These are phyloP conservation scores for Formica exsecta DNA, from an alignment of 1,140 invertebrate species.

Conservation along the genomic window DNA sequence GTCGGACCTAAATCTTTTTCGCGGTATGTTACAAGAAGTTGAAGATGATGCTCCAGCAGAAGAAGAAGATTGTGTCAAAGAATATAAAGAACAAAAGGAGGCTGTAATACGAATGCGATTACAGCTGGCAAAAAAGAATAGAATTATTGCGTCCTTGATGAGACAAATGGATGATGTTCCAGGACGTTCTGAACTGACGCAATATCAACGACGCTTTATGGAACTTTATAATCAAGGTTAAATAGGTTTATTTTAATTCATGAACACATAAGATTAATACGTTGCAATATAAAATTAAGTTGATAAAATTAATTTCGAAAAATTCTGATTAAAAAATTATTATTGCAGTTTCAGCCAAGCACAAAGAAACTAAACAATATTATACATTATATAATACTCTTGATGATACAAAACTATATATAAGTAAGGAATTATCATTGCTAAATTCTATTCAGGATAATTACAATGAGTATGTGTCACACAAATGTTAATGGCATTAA, in stretches of 20 bases:
- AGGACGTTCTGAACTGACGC: constrained; percentile 95
- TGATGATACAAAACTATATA: constrained; percentile 96
- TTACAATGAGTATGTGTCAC: constrained; percentile 93
- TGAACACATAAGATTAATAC: background rate
- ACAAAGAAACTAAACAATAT: constrained; percentile 98
- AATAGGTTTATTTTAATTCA: constrained; percentile 9
- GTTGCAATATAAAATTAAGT: background rate
- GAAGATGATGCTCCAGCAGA: constrained; percentile 76
- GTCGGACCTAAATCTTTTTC: constrained; percentile 88
- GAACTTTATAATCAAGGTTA: constrained; percentile 98
- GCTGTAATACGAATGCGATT: constrained; percentile 88
- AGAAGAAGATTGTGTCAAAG: constrained; percentile 77
- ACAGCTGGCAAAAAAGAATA: constrained; percentile 93
- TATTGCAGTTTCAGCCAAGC: constrained; percentile 94
- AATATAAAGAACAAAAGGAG: constrained; percentile 88
- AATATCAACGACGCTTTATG: constrained; percentile 98
- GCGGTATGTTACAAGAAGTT: constrained; percentile 88
- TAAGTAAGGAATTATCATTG: constrained; percentile 96
- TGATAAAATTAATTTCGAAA: background rate
- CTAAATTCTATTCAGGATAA: constrained; percentile 98
- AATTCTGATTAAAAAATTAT: constrained; percentile 67
- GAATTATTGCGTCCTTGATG: constrained; percentile 92
- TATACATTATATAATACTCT: constrained; percentile 98
- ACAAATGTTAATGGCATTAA: constrained; percentile 38
- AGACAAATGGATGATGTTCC: constrained; percentile 96